These are phyloP conservation scores for Grammomys surdaster DNA, from an alignment of 2,113 vertebrate species.

Conservation along the genomic window DNA sequence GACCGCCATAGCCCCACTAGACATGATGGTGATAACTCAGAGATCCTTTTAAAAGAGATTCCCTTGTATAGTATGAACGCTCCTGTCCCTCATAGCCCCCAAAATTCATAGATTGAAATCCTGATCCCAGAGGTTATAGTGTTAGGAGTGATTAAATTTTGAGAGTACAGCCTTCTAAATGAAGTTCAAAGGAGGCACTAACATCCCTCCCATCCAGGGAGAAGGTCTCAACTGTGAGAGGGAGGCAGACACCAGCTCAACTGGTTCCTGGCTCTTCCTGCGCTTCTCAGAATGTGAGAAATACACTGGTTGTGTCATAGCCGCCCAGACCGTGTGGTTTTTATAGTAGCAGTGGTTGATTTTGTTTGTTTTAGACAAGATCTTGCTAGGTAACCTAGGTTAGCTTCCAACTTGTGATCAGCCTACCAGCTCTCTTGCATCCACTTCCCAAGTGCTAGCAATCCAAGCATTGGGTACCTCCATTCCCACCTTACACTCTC, in stretches of 20 bases:
- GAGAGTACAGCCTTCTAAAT: not conserved
- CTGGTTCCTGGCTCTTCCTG: not conserved
- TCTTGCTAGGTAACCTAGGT: not conserved
- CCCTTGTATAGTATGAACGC: not conserved
- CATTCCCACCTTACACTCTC: not conserved
- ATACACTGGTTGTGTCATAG: not conserved
- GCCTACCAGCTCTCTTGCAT: no score
- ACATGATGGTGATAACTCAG: not conserved
- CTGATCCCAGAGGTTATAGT: no score
- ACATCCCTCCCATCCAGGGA: not conserved
- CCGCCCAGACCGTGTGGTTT: not conserved
- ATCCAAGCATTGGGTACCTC: no score
- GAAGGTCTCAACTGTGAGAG: not conserved
- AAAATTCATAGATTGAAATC: not conserved
- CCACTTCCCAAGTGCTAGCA: not conserved
- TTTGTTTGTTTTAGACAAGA: not conserved
- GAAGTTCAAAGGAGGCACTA: not conserved
- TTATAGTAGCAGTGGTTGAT: no score
- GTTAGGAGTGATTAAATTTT: not conserved
- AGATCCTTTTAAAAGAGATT: not conserved
- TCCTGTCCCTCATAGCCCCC: not conserved
- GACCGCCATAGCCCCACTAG: not conserved
- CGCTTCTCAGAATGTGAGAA: not conserved
- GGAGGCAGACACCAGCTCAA: accelerated
- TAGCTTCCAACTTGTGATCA: not conserved